Conservation (phyloP, 2,797 vertebrate species). For the Cottoperca gobio region DNA sequence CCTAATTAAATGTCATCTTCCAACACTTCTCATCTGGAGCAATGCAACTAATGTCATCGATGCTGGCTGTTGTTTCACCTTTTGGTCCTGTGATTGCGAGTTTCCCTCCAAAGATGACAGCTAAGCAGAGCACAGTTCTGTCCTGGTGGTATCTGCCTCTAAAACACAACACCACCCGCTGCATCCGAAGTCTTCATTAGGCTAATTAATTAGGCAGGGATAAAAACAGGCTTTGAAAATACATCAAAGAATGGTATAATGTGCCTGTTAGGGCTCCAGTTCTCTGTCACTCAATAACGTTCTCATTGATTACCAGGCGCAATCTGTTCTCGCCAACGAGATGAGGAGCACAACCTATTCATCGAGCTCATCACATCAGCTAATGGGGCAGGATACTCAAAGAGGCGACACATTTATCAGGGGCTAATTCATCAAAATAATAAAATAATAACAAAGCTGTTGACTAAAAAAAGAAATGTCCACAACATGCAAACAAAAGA, state of each 20-base stretch:
- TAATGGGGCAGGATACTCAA: conserved; percentile 39
- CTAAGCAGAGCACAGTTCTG: conserved; percentile 9
- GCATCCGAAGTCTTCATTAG: conserved; percentile 64
- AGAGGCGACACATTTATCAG: conserved; percentile 44
- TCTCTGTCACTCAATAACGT: conserved; percentile 73
- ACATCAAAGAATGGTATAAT: conserved; percentile 78
- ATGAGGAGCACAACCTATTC: conserved; percentile 53
- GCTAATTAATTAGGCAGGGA: conserved; percentile 72
- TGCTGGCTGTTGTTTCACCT: conserved; percentile 29
- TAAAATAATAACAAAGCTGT: neutral
- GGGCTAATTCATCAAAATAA: conserved; percentile 27
- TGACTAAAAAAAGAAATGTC: neutral
- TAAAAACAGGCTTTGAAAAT: conserved; percentile 73
- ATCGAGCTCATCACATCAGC: conserved; percentile 48
- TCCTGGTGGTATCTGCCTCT: conserved; percentile 20
- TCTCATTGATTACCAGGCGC: conserved; percentile 77
- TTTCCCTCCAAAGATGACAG: conserved; percentile 38
- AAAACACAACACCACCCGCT: conserved; percentile 37
- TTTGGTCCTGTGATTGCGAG: conserved; percentile 17
- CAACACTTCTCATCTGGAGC: neutral
- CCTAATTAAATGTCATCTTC: conserved; percentile 50
- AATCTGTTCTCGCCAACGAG: conserved; percentile 68
- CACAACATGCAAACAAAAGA: neutral
- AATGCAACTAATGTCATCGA: conserved; percentile 9
- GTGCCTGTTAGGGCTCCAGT: conserved; percentile 52